These are phyloP conservation scores for Temnothorax longispinosus DNA, from an alignment of 1,140 invertebrate species.

Conservation along the genomic window DNA sequence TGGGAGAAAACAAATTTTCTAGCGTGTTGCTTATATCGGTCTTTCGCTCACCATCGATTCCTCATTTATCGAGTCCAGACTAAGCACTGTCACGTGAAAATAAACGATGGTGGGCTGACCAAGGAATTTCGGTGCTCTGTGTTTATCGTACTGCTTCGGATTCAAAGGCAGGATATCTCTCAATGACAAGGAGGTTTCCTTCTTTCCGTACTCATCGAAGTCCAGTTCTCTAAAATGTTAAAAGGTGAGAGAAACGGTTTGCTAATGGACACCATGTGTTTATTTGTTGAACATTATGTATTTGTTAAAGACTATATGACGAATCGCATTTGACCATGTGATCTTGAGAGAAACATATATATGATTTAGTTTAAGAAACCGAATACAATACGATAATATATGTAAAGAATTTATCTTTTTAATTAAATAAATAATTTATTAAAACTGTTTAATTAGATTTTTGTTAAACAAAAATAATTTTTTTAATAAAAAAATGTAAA, in stretches of 20 bases:
- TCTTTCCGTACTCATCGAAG: slow-evolving; percentile 82
- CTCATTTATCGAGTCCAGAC: slow-evolving; percentile 95
- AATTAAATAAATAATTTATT: not conserved
- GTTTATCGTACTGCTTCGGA: slow-evolving; percentile 95
- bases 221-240: slow-evolving; percentile 80
- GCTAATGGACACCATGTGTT: not conserved
- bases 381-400: not conserved
- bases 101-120: slow-evolving; percentile 95
- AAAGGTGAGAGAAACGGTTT: slow-evolving; percentile 58
- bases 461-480: too few species aligned
- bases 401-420: not conserved
- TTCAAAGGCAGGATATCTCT: slow-evolving; percentile 93
- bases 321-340: not conserved
- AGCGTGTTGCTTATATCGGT: slow-evolving; percentile 15
- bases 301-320: not conserved
- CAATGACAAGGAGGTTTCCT: slow-evolving; percentile 88
- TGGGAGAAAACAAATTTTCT: not conserved
- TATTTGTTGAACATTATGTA: slow-evolving; percentile 8
- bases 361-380: not conserved
- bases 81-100: slow-evolving; percentile 95
- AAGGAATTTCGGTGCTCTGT: slow-evolving; percentile 93
- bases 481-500: too few species aligned
- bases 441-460: not conserved
- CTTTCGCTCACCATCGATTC: slow-evolving; percentile 93
- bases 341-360: not conserved